Percentiles rank a stretch among this genome's conserved stretches.
Evolutionary conservation across 2,888 invertebrate genomes (phyloP).

Genomic region (Pseudococcus longispinus): DNA sequence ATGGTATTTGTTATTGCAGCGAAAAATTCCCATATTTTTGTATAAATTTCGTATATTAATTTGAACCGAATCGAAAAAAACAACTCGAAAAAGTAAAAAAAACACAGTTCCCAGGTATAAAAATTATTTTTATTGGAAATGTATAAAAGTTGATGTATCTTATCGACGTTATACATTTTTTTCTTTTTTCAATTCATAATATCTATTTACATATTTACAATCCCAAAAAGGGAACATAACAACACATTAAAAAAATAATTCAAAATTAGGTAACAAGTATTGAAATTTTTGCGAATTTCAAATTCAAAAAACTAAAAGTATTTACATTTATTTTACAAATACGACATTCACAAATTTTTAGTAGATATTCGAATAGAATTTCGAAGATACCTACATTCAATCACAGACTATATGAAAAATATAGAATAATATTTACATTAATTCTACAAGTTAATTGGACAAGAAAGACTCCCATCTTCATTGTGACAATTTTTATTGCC

Average conservation of each 20-base stretch:
- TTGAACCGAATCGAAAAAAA: background rate
- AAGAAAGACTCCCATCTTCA: background rate
- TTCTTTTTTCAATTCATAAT: background rate
- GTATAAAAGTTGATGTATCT: background rate
- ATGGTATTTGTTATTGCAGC: background rate
- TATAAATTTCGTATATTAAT: background rate
- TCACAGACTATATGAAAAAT: background rate
- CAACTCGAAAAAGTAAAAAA: background rate
- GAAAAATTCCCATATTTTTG: background rate
- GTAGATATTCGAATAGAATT: background rate
- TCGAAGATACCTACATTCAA: background rate
- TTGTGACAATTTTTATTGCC: background rate
- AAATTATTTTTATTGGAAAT: slow-evolving; percentile 10
- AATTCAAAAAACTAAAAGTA: background rate
- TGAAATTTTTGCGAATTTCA: background rate
- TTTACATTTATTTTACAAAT: background rate
- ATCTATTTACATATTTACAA: background rate
- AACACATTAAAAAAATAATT: background rate
- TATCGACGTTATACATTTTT: background rate
- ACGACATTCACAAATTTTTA: background rate
- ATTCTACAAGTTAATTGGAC: background rate
- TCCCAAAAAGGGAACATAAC: background rate
- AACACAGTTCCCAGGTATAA: background rate
- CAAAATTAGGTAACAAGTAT: background rate
- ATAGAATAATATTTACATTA: background rate